Conservation (phyloP, 2,113 vertebrate species). For the Triplophysa tibetana region DNA sequence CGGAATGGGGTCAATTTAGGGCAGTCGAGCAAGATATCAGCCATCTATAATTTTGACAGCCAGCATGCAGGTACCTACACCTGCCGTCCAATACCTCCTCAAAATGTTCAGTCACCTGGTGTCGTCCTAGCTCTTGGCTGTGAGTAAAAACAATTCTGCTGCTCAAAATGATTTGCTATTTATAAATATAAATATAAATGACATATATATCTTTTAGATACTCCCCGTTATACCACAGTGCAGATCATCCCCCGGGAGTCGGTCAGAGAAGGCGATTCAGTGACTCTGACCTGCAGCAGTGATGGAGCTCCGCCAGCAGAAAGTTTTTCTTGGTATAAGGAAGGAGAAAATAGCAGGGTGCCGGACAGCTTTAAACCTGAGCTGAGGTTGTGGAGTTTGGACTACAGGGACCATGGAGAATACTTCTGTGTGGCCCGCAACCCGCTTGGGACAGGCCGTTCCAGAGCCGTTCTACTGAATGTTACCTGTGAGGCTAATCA, state of each 20-base stretch:
- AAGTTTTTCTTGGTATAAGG: conserved; percentile 78
- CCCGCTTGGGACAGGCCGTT: conserved; percentile 73
- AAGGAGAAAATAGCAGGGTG: conserved; percentile 73
- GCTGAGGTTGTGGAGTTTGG: conserved; percentile 66
- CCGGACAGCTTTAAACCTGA: conserved; percentile 74
- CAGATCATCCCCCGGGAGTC: conserved; percentile 57
- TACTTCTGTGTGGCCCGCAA: conserved; percentile 77
- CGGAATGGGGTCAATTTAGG: conserved; percentile 72
- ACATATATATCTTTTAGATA: conserved; percentile 58
- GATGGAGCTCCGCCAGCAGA: conserved; percentile 73
- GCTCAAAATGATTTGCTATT: background rate
- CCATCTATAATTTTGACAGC: conserved; percentile 69
- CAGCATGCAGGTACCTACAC: conserved; percentile 70
- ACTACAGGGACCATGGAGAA: conserved; percentile 69
- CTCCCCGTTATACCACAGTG: conserved; percentile 68
- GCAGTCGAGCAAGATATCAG: conserved; percentile 68
- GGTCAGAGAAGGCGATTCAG: conserved; percentile 64
- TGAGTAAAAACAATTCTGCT: conserved; percentile 57
- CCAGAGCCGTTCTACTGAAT: conserved; percentile 68
- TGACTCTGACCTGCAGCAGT: conserved; percentile 73
- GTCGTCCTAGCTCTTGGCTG: conserved; percentile 68
- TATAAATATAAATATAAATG: background rate
- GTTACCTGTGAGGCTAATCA: conserved; percentile 67
- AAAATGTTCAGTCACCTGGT: conserved; percentile 70
- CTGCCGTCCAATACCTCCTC: conserved; percentile 72